Base-by-base conservation (phyloP, 2,113 vertebrate species). In the Cyrtonyx montezumae region DNA sequence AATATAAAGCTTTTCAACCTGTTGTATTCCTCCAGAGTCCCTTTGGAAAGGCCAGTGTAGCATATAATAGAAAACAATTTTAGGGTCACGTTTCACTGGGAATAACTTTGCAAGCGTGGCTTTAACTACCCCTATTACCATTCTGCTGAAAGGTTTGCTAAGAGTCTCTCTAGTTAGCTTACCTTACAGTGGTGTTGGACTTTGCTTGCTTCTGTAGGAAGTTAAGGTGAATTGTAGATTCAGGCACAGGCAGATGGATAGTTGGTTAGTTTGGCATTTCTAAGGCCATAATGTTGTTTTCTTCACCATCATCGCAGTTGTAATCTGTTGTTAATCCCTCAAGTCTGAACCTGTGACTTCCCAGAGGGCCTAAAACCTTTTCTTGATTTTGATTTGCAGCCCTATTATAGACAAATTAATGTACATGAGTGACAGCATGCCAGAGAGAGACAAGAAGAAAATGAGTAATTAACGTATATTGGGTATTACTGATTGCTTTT, bases 391-490 rank as follows among this genome's bases (percentile, higher is more conserved):
- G 81, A 56, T 95, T 95, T 93, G 51, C 79, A 61, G 74, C 84
- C 87, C 84, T 96, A 95, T 97, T 83, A 92, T 5, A 90, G 84
- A 90, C 78, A 88, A 95, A 92, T 74, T 91, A 94, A 91, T 37
- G 96, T 95, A 40, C 55, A 9, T 85, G 89, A 93, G 69, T 97
- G 95, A 88, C 84, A 93, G 73, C 67, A 28, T 49, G 26, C 76
- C 93, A 85, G 51, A 40, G 61, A 88, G 69, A 95, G 94, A 96
- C 4, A 73, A 91, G 92, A 93, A 95, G 94, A 94, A 96, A 96
- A 96, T 84, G 91, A 96, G 96, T 94, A 96, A 97, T 97, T 97
- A 95, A 92, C 77, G 79, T 94, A 79, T 67, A 91, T 66, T 95
- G 89, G 85, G 76, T 95, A 90, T 94, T 97, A 95, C n/a, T 70